These are phyloP conservation scores for Coccyzus lansbergi DNA, from an alignment of 2,797 vertebrate species.

Conservation along the genomic window DNA sequence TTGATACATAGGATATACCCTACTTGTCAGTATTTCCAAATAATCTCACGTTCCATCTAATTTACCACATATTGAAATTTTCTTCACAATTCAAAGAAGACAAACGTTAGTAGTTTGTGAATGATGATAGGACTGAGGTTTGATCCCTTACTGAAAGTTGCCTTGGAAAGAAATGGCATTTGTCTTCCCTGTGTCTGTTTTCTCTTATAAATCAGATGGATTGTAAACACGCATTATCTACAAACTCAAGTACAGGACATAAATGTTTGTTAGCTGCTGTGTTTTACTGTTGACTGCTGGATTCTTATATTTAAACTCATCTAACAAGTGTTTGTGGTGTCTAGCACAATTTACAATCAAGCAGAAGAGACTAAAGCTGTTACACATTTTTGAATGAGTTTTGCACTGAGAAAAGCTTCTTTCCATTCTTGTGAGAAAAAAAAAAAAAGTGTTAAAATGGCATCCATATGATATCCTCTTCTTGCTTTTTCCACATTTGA, in stretches of 20 bases:
- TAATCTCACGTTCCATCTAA: neutral
- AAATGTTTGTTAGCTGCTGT: neutral
- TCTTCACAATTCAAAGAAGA: neutral
- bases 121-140: neutral
- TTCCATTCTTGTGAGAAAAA: neutral
- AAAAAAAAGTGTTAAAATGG: neutral
- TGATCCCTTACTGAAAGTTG: neutral
- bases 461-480: neutral
- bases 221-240: neutral
- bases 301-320: neutral
- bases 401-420: neutral
- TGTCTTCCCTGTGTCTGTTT: neutral
- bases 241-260: neutral
- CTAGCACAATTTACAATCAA: neutral
- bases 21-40: neutral
- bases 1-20: neutral
- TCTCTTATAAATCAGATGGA: constrained; percentile 28
- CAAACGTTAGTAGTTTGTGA: neutral
- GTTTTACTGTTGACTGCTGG: neutral
- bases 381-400: neutral
- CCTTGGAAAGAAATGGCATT: neutral
- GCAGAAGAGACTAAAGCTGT: neutral
- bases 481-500: neutral
- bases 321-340: neutral
- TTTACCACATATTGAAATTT: neutral